These are phyloP conservation scores for Halcyon chelicuti DNA, from an alignment of 2,797 vertebrate genomes.

Conservation along the genomic window DNA sequence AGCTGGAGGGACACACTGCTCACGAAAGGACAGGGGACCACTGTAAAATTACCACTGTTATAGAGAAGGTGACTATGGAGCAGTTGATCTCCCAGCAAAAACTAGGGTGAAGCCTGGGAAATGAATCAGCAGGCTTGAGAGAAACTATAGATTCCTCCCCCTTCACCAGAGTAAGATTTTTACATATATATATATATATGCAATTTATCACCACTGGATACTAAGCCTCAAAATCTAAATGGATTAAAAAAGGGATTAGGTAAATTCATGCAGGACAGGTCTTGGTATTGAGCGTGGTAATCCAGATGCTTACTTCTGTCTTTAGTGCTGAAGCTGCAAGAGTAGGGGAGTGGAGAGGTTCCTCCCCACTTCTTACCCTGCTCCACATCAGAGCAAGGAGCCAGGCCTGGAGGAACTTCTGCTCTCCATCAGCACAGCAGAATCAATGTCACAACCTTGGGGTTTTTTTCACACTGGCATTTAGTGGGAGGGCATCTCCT, in stretches of 20 bases:
- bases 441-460: neutral
- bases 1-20: neutral
- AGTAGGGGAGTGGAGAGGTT: neutral
- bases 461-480: neutral
- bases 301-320: neutral
- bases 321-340: neutral
- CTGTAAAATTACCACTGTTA: neutral
- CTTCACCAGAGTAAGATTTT: neutral
- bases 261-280: neutral
- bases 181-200: neutral
- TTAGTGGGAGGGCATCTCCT: neutral
- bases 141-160: neutral
- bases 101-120: neutral
- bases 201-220: neutral
- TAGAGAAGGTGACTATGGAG: neutral
- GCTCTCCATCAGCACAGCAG: neutral
- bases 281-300: neutral
- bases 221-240: neutral
- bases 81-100: neutral
- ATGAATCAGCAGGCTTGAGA: neutral
- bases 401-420: neutral
- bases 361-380: fast-evolving
- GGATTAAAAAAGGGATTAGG: neutral
- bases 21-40: neutral
- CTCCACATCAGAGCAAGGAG: neutral